Evolutionary conservation across 30 jellyfish, hydroid and myxozoan species (phyloP), one percentile per base, ranked within the genome.

Genomic region (Aurelia sp.): DNA sequence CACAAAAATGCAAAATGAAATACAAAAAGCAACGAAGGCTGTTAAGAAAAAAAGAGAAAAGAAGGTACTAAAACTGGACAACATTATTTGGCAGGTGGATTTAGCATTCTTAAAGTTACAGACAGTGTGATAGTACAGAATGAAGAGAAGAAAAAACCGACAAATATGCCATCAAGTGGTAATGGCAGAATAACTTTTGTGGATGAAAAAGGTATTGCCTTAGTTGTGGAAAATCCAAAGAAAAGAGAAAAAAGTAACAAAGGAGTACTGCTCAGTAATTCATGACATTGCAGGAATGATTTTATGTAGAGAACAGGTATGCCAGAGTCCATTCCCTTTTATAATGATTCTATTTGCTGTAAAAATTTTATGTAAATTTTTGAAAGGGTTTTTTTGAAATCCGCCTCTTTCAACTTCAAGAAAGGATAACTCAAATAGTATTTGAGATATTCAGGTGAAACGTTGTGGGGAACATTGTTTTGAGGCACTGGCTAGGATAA

Each of bases 21-120:
- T 62, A 62, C 2, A 31, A 8, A 62, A 62, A 62, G 21, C 72
- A 62, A 38, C 21, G 72, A 62, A 62, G 72, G 27, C 72, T 62
- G 2, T 18, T 62, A 62, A 62, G 72, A 62, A 62, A 38, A n/a
- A 62, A 62, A 62, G 27, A 62, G 21, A 62, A 62, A 62, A 62
- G 72, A 62, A 62, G 10, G 17, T 18, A 62, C 72, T 27, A 57
- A 57, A 57, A 57, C 66, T 57, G 66, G 66, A 57, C 66, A 57
- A 57, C 19, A 57, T 57, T 2, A 57, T n/a, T 57, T 57, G 66
- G 66, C 66, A 13, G 66, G 66, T 57, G 66, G 66, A 57, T 57
- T 57, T n/a, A 57, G 66, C 20, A 2, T 57, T n/a, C 20, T 13
- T n/a, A 57, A 57, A 57, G 66, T 57, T 57, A 1, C 66, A 2